phyloP scores from a whole-genome alignment of 2,797 vertebrate species.

The Chromobotia macracanthus region DNA sequence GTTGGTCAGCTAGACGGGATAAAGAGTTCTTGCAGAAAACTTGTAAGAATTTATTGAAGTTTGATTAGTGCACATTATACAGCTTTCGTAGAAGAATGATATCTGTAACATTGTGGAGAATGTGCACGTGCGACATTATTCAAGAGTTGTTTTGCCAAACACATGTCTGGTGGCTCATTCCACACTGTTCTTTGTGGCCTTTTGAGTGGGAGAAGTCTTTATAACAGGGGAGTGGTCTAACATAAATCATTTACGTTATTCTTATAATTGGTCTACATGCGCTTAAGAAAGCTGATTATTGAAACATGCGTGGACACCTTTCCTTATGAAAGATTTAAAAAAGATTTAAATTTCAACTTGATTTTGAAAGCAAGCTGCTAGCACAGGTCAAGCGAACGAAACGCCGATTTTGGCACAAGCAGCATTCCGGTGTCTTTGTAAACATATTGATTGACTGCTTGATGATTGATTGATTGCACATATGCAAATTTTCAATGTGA shows the following conservation, averaged over 20 bases:
- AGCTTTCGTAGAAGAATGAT: background rate
- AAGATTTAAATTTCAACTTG: no score
- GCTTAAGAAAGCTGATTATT: no score
- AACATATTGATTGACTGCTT: background rate
- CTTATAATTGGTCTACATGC: no score
- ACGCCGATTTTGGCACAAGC: background rate
- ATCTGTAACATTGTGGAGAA: background rate
- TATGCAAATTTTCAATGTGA: background rate
- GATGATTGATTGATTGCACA: no score
- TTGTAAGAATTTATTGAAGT: background rate
- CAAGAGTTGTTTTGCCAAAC: conserved; percentile 20
- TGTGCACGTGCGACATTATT: background rate
- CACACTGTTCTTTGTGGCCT: conserved; percentile 19
- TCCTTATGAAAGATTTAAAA: no score
- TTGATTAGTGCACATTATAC: background rate
- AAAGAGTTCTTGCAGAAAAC: background rate
- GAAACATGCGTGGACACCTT: background rate
- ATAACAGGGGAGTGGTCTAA: conserved; percentile 11
- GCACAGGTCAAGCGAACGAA: background rate
- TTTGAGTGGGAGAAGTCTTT: conserved; percentile 28
- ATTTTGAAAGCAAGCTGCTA: no score
- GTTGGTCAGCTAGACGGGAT: background rate
- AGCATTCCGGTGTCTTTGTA: background rate
- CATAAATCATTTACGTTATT: background rate
- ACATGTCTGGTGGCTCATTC: conserved; percentile 12